Conservation (phyloP, 2,113 vertebrate species). For the Bolborhynchus lineola region DNA sequence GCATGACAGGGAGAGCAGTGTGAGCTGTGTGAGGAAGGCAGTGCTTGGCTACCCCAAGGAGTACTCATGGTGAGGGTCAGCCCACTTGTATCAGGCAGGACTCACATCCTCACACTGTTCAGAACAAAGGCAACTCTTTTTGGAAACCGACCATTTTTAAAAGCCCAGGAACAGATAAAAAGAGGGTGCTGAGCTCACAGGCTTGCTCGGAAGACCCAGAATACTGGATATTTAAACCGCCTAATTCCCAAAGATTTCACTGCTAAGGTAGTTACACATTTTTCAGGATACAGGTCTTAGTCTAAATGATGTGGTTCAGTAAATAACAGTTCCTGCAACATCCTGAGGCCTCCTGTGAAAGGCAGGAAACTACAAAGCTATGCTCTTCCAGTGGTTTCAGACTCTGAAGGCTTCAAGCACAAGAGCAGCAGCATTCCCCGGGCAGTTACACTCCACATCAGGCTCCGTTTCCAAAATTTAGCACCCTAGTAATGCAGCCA, state of each 20-base stretch:
- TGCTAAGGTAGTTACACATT: background rate
- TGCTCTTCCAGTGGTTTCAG: background rate
- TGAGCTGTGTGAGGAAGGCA: background rate
- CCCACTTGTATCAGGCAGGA: too few relatives aligned
- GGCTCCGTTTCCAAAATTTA: background rate
- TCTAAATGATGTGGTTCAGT: background rate
- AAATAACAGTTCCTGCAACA: background rate
- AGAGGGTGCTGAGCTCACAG: background rate
- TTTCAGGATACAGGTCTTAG: background rate
- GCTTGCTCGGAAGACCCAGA: background rate
- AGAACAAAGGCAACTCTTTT: background rate
- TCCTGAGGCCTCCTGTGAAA: background rate
- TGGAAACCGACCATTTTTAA: background rate
- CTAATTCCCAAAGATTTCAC: background rate
- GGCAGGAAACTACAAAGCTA: background rate
- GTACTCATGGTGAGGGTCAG: background rate
- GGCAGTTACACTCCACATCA: background rate
- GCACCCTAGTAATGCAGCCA: accelerated
- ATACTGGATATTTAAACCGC: background rate
- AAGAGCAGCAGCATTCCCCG: background rate
- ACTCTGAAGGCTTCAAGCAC: background rate
- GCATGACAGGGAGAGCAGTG: background rate
- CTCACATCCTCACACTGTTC: accelerated
- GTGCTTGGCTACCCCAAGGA: background rate
- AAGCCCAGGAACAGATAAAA: background rate